phyloP scores from a whole-genome alignment of 1,140 invertebrate species.

The Aphelenchoides avenae region DNA sequence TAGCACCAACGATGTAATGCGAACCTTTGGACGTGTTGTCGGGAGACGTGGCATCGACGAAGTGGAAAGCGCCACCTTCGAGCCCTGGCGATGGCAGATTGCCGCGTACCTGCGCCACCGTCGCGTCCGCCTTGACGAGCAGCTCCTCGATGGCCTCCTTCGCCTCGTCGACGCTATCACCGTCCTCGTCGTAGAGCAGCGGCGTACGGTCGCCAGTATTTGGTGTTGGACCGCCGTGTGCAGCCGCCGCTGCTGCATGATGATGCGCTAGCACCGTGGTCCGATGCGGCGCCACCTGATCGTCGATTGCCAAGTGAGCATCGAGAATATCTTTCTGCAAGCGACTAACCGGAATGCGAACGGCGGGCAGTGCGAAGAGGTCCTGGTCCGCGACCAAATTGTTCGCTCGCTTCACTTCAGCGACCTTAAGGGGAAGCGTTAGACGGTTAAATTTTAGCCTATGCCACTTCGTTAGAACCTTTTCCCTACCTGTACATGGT shows the following conservation, averaged over 20 bases:
- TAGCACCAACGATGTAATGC: conserved; percentile 4
- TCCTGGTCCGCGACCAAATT: conserved; percentile 35
- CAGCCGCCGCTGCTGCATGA: too few relatives aligned
- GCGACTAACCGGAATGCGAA: conserved; percentile 35
- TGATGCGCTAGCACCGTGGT: too few relatives aligned
- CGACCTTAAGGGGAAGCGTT: conserved; percentile 17
- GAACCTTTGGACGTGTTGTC: conserved; percentile 24
- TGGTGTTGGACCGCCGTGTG: too few relatives aligned
- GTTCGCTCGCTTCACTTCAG: conserved; percentile 39
- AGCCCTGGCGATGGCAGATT: conserved; percentile 32
- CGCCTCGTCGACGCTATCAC: not conserved
- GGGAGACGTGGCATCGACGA: conserved; percentile 31
- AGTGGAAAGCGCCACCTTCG: conserved; percentile 35
- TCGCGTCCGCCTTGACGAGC: conserved; percentile 28
- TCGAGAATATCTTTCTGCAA: too few relatives aligned
- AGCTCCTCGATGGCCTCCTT: conserved; percentile 22
- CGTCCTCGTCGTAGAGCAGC: not conserved
- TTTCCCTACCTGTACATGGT: conserved; percentile 16
- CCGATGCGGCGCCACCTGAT: too few relatives aligned
- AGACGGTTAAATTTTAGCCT: not conserved
- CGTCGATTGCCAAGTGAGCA: too few relatives aligned
- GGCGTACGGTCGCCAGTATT: too few relatives aligned
- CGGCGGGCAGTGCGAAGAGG: conserved; percentile 20
- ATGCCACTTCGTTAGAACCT: too few relatives aligned
- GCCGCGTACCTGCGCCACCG: conserved; percentile 28